phyloP scores from a whole-genome alignment of 2,888 invertebrate species.

The Cacoxenus indagator region DNA sequence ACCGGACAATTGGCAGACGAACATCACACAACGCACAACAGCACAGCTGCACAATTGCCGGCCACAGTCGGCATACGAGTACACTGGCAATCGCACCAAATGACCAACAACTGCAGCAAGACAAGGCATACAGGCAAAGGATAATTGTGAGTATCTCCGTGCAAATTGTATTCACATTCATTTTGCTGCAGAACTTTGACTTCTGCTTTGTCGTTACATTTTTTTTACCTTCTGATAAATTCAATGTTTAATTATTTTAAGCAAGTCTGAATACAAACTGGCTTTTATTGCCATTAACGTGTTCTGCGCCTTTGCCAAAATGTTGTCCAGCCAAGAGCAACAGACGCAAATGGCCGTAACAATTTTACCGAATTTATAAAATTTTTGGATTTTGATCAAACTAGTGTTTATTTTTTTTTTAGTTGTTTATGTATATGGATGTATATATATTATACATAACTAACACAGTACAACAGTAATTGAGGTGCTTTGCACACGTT shows the following conservation, averaged over 20 bases:
- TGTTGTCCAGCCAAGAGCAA: constrained; percentile 1
- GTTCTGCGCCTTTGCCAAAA: neutral
- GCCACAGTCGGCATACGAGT: neutral
- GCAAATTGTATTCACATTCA: neutral
- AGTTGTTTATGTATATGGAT: neutral
- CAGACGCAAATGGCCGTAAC: neutral
- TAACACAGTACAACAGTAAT: neutral
- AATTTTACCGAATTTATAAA: neutral
- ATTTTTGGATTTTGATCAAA: neutral
- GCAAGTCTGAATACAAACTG: neutral
- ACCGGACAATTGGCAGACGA: neutral
- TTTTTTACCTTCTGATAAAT: neutral
- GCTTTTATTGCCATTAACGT: neutral
- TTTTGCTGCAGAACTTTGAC: neutral
- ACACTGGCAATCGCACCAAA: neutral
- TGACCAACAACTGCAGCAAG: neutral
- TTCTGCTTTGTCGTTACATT: neutral
- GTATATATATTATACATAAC: too few relatives aligned
- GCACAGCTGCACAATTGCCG: too few relatives aligned
- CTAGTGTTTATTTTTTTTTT: neutral
- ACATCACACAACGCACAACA: too few relatives aligned
- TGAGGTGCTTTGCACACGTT: neutral
- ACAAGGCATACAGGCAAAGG: neutral
- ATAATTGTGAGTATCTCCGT: neutral
- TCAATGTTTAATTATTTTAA: constrained; percentile 17